Evolutionary conservation across 2,888 invertebrate species (phyloP).

Genomic region (Elmis aenea): DNA sequence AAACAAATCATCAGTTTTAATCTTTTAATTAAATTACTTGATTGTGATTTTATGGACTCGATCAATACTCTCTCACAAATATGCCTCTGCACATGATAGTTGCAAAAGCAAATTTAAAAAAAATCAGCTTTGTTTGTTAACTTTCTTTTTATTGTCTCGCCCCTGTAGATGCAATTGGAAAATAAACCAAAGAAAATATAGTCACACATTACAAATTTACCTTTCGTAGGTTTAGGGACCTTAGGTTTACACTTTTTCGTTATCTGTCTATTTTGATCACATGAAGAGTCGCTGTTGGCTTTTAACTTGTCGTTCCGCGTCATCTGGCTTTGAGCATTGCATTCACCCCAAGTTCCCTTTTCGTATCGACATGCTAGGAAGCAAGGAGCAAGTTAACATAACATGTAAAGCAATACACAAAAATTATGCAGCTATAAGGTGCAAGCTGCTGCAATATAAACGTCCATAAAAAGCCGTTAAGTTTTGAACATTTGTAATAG

Average conservation of each 20-base stretch:
- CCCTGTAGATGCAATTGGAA: neutral
- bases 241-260: constrained; percentile 84
- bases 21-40: too few relatives aligned
- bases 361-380: constrained; percentile 80
- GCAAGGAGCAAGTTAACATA: constrained; percentile 10
- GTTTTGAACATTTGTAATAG: too few relatives aligned
- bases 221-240: constrained; percentile 59
- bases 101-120: too few relatives aligned
- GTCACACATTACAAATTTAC: constrained; percentile 41
- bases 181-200: neutral
- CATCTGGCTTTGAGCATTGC: constrained; percentile 75
- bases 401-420: constrained; percentile 7
- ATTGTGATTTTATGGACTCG: too few relatives aligned
- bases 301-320: constrained; percentile 78
- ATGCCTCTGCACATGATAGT: too few relatives aligned
- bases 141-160: neutral
- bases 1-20: too few relatives aligned
- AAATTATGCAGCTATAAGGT: neutral
- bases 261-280: constrained; percentile 76
- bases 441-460: too few relatives aligned
- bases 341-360: constrained; percentile 82
- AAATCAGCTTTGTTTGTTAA: too few relatives aligned
- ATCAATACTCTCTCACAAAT: too few relatives aligned
- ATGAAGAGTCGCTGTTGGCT: constrained; percentile 74
- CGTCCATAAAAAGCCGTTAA: too few relatives aligned